Conservation (phyloP, 2,797 vertebrate genomes). For the Peromyscus nudipes region DNA sequence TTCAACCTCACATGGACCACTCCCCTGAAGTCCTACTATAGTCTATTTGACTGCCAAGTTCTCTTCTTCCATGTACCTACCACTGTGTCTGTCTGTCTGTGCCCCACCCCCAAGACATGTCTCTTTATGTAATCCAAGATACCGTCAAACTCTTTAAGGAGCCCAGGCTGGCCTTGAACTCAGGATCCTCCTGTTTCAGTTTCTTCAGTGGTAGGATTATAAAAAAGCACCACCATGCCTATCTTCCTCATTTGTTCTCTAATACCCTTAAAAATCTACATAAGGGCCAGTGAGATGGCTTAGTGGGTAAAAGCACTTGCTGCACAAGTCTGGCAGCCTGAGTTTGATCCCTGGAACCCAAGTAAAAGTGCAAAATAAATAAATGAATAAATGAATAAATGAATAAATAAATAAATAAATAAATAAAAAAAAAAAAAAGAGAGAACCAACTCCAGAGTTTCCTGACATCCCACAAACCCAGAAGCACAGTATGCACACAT, state of each 20-base stretch:
- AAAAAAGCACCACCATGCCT: neutral
- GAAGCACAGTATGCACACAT: neutral
- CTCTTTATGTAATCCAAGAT: neutral
- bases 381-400: no score
- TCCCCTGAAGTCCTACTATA: neutral
- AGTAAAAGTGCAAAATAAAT: neutral
- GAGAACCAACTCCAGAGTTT: neutral
- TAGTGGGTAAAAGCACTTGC: neutral
- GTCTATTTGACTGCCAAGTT: neutral
- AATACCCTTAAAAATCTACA: neutral
- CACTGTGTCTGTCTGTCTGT: neutral
- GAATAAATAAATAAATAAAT: no score
- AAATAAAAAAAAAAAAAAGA: no score
- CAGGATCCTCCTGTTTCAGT: neutral
- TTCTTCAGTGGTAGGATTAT: neutral
- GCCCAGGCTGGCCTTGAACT: neutral
- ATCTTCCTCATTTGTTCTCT: no score
- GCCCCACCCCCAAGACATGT: neutral
- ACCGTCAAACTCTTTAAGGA: neutral
- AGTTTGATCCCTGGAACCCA: neutral
- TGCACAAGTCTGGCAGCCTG: neutral
- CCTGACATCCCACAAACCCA: neutral
- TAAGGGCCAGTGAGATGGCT: neutral
- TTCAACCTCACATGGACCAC: neutral
- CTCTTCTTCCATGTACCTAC: neutral